Evolutionary conservation across 2,113 vertebrate species (phyloP).

Genomic region (Sapayoa aenigma): DNA sequence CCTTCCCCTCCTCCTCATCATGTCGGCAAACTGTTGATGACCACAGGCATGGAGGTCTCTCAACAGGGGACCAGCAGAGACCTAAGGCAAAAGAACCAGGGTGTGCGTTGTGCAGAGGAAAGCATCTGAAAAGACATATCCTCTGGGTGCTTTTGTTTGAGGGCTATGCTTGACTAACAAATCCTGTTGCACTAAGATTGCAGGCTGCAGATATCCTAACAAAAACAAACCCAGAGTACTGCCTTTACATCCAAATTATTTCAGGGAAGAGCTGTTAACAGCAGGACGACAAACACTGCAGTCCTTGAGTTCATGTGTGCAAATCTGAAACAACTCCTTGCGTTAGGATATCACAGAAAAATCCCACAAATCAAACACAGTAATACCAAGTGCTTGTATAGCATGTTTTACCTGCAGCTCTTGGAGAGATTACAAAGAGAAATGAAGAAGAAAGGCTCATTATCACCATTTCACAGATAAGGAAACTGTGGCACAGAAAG

Average conservation of each 20-base stretch:
- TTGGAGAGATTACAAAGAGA: conserved; percentile 57
- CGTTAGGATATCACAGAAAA: background rate
- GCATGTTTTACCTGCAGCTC: conserved; percentile 56
- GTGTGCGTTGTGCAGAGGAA: background rate
- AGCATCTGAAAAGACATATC: conserved; percentile 53
- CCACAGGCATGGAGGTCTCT: conserved; percentile 48
- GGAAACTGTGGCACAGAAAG: conserved; percentile 61
- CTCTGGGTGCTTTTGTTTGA: conserved; percentile 56
- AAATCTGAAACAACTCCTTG: conserved; percentile 32
- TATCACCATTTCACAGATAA: conserved; percentile 54
- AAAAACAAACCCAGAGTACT: conserved; percentile 10
- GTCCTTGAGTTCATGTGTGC: conserved; percentile 1
- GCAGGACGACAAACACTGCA: conserved; percentile 12
- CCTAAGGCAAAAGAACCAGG: conserved; percentile 33
- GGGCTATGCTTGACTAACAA: conserved; percentile 62
- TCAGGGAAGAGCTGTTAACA: conserved; percentile 27
- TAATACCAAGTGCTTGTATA: conserved; percentile 34
- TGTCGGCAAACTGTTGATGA: conserved; percentile 63
- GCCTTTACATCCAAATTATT: background rate
- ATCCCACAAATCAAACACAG: conserved; percentile 47
- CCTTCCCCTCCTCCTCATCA: background rate
- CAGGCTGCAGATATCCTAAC: conserved; percentile 58
- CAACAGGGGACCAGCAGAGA: conserved; percentile 53
- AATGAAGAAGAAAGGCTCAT: conserved; percentile 61
- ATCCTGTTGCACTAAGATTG: conserved; percentile 72